Percentiles rank a stretch among this genome's conserved stretches.
These are phyloP conservation scores for Callochromis pleurospilus DNA, from an alignment of 2,113 vertebrate species.

Conservation along the genomic window DNA sequence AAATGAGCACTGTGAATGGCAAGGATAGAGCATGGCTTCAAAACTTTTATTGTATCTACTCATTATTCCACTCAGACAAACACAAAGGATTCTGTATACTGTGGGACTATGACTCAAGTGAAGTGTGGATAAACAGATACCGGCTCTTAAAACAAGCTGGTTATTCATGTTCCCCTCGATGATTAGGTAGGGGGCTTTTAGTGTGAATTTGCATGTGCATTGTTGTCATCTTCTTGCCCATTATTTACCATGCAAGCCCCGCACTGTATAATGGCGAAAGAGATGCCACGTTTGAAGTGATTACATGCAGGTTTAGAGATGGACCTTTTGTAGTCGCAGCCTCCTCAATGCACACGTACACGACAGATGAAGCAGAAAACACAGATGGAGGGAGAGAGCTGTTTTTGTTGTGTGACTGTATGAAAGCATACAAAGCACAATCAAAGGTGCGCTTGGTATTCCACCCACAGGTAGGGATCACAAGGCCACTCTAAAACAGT, in stretches of 20 bases:
- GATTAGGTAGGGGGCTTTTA: not conserved
- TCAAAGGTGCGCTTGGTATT: slow-evolving; percentile 10
- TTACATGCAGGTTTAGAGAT: not conserved
- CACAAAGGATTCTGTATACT: not conserved
- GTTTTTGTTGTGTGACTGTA: not conserved
- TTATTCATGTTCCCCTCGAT: not conserved
- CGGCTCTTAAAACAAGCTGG: not conserved
- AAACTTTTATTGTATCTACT: not conserved
- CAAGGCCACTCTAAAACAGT: slow-evolving; percentile 2
- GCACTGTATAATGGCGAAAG: not conserved
- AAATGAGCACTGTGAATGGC: not conserved
- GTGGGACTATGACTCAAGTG: not conserved
- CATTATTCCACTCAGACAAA: not conserved
- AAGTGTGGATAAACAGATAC: slow-evolving; percentile 2
- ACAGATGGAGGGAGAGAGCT: not conserved
- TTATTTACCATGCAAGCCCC: not conserved
- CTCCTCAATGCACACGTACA: not conserved
- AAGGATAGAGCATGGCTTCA: not conserved
- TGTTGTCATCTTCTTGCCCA: not conserved
- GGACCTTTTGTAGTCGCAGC: not conserved
- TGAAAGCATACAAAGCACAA: not conserved
- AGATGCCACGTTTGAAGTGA: not conserved
- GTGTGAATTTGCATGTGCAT: not conserved
- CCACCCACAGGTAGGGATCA: slow-evolving; percentile 19
- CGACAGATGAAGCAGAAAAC: not conserved